Percentiles rank a stretch among this genome's conserved stretches.
phyloP scores from a whole-genome alignment of 2,113 vertebrate species.

The Taurulus bubalis region DNA sequence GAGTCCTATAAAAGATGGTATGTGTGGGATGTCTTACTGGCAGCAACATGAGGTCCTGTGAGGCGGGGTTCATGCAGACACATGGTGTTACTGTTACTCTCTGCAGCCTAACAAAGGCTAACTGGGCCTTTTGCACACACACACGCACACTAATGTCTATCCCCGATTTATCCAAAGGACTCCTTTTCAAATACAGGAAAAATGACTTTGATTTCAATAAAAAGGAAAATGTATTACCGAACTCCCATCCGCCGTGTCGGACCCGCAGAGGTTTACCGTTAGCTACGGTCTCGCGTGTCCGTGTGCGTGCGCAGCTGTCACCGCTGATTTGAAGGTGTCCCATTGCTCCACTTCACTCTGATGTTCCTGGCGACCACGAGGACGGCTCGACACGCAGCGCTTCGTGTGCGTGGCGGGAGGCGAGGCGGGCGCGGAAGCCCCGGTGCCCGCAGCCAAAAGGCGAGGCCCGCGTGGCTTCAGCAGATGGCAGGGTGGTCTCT shows the following conservation, averaged over 20 bases:
- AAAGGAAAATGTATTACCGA: conserved; percentile 34
- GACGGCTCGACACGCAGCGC: conserved; percentile 24
- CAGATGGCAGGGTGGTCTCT: conserved; percentile 52
- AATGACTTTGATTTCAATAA: conserved; percentile 47
- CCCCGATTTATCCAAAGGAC: conserved; percentile 19
- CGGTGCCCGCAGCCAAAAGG: too few species aligned
- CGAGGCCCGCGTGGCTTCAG: background rate
- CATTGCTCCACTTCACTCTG: conserved; percentile 59
- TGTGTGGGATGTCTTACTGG: conserved; percentile 3
- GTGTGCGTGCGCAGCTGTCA: conserved; percentile 4
- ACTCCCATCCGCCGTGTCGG: conserved; percentile 34
- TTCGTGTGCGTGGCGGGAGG: background rate
- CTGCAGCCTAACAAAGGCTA: conserved; percentile 16
- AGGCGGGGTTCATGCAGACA: conserved; percentile 30
- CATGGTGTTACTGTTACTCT: conserved; percentile 22
- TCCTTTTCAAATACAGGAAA: conserved; percentile 36
- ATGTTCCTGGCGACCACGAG: conserved; percentile 37
- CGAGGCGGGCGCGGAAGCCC: too few species aligned
- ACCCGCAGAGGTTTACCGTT: conserved; percentile 44
- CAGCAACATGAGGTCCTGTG: conserved; percentile 8
- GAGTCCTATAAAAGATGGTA: background rate
- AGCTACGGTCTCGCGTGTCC: background rate
- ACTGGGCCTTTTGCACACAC: background rate
- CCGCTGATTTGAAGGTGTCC: conserved; percentile 34
- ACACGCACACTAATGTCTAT: background rate